Base-by-base conservation (phyloP, 1,140 invertebrate genomes). In the Lineus longissimus region DNA sequence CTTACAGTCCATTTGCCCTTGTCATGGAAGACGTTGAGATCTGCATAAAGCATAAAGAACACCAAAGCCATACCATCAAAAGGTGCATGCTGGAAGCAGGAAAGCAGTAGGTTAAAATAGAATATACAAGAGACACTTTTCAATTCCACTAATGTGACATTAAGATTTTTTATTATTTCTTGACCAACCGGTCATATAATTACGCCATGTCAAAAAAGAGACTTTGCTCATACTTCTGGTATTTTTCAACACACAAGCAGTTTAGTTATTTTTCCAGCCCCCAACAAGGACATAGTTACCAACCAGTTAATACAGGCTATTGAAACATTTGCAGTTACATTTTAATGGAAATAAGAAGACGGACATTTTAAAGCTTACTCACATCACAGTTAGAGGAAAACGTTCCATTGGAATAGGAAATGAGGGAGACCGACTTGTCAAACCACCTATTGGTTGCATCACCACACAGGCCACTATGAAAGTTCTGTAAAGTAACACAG, bases 31-130 rank as follows among this genome's bases (percentile, higher is more conserved):
- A 74, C 11, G 47, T 65, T 68, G 19, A 64, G 31, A 41, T 74
- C 68, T 25, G 70, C 62, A 61, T 71, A 79, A 67, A n/a, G 75
- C 63, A 73, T 81, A 76, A 70, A 74, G 68, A 57, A 70, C 69
- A 86, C 81, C 55, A 82, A 80, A 2, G 84, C 79, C 25, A 87
- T 85, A 9, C 84, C 86, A 80, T 87, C 86, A 67, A 82, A 84
- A 36, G 85, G 84, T 25, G 70, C 68, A 61, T 78, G 76, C 76
- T 78, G 58, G 29, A 64, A 68, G 25, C 63, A 59, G 59, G 55
- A 62, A 70, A 19, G 6, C 13, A 25, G 9, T 61, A 13, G 11
- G 17, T 17, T 13, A 61, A 61, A 13, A 17, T 11, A 13, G 54
- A 11, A 11, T 13, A 25, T 13, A 17, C 11, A 11, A 61, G 9